These are phyloP conservation scores for Miniopterus natalensis DNA, from an alignment of 2,113 vertebrate species.

Conservation along the genomic window DNA sequence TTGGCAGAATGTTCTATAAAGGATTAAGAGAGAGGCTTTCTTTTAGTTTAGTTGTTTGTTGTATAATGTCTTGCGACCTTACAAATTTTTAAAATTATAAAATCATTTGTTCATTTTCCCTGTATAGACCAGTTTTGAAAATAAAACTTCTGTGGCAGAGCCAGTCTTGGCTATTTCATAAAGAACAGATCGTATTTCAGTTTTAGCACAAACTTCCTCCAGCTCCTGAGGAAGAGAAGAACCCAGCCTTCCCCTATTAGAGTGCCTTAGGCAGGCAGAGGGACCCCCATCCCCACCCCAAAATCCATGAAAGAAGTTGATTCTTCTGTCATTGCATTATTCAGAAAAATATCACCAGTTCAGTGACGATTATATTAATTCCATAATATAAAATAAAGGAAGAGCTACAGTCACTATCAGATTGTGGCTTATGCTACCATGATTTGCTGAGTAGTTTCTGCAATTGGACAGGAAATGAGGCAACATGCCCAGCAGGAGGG, in stretches of 20 bases:
- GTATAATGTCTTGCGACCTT: not conserved
- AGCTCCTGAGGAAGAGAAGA: not conserved
- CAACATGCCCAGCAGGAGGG: not conserved
- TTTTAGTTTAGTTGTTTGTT: not conserved
- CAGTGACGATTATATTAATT: not conserved
- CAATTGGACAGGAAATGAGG: not conserved
- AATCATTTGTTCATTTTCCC: not conserved
- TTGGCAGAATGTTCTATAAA: conserved; percentile 29
- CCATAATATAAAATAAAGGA: conserved; percentile 26
- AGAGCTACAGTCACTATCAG: not conserved
- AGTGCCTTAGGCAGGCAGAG: not conserved
- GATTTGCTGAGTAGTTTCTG: not conserved
- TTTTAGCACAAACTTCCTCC: not conserved
- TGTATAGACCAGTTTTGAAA: conserved; percentile 38
- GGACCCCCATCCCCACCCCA: not conserved
- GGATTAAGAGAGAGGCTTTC: not conserved
- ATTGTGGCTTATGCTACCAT: not conserved
- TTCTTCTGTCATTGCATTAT: not conserved
- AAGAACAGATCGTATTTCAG: not conserved
- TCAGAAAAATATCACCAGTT: not conserved
- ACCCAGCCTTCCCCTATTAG: not conserved
- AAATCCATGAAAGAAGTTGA: not conserved
- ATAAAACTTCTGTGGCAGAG: not conserved
- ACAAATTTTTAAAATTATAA: not conserved
- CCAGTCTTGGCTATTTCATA: not conserved